phyloP scores from a whole-genome alignment of 2,797 vertebrate species.

The Epinephelus malabaricus region DNA sequence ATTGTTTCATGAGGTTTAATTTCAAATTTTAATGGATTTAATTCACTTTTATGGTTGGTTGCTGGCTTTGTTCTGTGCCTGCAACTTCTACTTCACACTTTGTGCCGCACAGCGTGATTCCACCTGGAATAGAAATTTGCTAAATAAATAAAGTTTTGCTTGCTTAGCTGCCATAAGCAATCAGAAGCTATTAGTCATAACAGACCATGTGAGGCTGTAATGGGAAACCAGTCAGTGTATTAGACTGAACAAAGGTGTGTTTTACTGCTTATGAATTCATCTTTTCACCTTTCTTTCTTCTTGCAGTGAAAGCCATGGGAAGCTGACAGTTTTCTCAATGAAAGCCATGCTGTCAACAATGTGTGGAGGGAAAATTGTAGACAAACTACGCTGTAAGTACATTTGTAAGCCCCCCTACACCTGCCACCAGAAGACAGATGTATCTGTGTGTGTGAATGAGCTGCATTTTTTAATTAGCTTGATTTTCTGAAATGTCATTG shows the following conservation, averaged over 20 bases:
- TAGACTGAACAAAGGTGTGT: background rate
- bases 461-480: too few relatives aligned
- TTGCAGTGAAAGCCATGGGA: slow-evolving; percentile 96
- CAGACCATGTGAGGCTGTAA: background rate
- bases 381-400: slow-evolving; percentile 93
- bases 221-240: background rate
- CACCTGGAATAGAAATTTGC: too few relatives aligned
- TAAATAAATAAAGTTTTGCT: too few relatives aligned
- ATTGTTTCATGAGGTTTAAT: too few relatives aligned
- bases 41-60: too few relatives aligned
- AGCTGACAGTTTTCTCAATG: slow-evolving; percentile 97
- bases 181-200: background rate
- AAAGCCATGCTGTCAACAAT: slow-evolving; percentile 97
- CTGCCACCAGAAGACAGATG: background rate
- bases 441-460: background rate
- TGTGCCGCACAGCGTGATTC: too few relatives aligned
- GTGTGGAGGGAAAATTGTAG: slow-evolving; percentile 98
- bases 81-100: too few relatives aligned
- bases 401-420: slow-evolving; percentile 13
- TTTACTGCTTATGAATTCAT: slow-evolving; percentile 2
- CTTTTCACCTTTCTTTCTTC: background rate
- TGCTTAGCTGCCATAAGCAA: background rate
- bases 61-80: too few relatives aligned
- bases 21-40: too few relatives aligned
- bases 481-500: background rate